Conservation (phyloP, 2,888 invertebrate species). For the Antheraea assamensis region DNA sequence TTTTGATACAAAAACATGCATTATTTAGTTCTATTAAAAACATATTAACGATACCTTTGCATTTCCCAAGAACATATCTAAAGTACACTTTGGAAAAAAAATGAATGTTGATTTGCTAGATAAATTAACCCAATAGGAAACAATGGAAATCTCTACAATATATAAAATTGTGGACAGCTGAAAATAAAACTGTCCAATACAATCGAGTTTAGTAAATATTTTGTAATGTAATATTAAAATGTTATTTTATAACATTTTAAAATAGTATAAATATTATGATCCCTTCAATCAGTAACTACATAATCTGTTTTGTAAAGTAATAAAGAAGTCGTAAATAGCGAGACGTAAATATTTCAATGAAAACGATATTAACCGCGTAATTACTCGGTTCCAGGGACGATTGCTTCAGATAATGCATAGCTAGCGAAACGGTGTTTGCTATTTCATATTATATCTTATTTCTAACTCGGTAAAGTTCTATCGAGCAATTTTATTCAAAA, state of each 20-base stretch:
- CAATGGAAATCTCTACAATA: no score
- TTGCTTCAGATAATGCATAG: neutral
- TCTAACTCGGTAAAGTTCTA: neutral
- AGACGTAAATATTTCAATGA: neutral
- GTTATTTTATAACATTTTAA: neutral
- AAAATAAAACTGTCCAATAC: neutral
- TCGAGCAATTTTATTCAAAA: neutral
- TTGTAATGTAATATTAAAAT: neutral
- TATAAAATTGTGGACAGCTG: no score
- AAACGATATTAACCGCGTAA: neutral
- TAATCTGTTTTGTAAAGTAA: neutral
- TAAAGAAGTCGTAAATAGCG: constrained; percentile 3
- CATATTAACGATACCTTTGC: no score
- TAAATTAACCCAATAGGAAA: no score
- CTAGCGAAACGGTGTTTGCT: neutral
- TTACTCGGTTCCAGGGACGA: neutral
- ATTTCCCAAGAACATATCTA: no score
- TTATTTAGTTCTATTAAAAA: no score
- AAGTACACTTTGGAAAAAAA: no score
- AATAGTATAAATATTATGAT: neutral
- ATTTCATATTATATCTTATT: neutral
- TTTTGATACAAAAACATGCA: no score
- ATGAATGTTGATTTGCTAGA: no score
- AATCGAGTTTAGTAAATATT: neutral
- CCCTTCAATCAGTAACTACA: neutral